Evolutionary conservation across 2,888 invertebrate genomes (phyloP).

Genomic region (Caenorhabditis imperialis): DNA sequence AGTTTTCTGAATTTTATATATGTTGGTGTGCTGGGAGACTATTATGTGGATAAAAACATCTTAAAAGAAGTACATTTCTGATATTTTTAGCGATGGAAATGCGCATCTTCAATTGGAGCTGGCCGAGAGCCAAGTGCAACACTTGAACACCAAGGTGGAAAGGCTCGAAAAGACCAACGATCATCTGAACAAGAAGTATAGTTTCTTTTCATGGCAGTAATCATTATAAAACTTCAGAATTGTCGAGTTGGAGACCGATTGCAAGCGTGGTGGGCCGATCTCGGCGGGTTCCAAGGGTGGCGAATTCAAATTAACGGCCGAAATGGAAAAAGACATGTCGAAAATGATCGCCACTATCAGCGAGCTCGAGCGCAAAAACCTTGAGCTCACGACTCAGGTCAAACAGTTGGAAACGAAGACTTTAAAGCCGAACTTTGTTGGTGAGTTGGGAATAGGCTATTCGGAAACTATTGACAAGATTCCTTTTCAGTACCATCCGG

Average conservation of each 20-base stretch:
- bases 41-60: not conserved
- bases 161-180: constrained; percentile 80
- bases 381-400: constrained; percentile 59
- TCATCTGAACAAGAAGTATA: constrained; percentile 67
- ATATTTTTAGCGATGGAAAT: constrained; percentile 76
- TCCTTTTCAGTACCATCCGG: constrained; percentile 42
- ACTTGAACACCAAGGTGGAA: constrained; percentile 86
- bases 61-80: not conserved
- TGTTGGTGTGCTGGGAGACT: constrained; percentile 21
- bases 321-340: constrained; percentile 73
- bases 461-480: not conserved
- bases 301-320: constrained; percentile 69
- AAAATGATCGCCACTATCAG: constrained; percentile 70
- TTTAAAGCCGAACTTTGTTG: constrained; percentile 52
- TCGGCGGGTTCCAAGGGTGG: constrained; percentile 84
- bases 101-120: constrained; percentile 79
- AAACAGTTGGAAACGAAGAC: constrained; percentile 56
- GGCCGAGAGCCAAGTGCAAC: constrained; percentile 85
- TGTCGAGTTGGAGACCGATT: constrained; percentile 72
- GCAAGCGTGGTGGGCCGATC: constrained; percentile 82
- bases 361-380: constrained; percentile 70
- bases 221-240: constrained; percentile 63
- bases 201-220: too few relatives aligned
- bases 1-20: constrained; percentile 3
- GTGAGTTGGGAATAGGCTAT: constrained; percentile 7